Conservation (phyloP, 2,888 invertebrate species). For the Nezara viridula region DNA sequence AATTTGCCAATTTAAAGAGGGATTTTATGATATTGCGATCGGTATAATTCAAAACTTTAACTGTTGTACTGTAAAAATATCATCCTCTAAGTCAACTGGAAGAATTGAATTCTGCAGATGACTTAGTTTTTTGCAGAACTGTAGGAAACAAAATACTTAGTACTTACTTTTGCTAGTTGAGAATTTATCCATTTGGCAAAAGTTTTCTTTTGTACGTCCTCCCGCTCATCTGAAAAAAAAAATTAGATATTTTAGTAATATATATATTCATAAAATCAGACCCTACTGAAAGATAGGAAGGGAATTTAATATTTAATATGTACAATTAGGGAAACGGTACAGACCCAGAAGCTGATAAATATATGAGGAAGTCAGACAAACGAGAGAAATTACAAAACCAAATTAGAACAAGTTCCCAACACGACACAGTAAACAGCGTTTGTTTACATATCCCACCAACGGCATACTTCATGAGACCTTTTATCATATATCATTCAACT, state of each 20-base stretch:
- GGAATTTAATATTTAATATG: neutral
- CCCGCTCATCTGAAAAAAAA: conserved; percentile 84
- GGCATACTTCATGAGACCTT: neutral
- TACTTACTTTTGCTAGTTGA: conserved; percentile 82
- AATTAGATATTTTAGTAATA: neutral
- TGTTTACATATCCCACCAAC: conserved; percentile 18
- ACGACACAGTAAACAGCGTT: neutral
- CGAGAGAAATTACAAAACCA: neutral
- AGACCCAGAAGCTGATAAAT: neutral
- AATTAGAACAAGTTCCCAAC: neutral
- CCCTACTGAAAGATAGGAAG: neutral
- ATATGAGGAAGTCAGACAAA: neutral
- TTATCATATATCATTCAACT: conserved; percentile 30
- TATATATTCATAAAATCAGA: neutral
- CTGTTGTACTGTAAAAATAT: too few relatives aligned
- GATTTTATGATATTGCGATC: too few relatives aligned
- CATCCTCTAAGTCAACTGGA: too few relatives aligned
- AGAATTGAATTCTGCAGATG: too few relatives aligned
- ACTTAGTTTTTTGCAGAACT: too few relatives aligned
- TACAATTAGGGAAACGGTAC: neutral
- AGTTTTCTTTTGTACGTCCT: conserved; percentile 95
- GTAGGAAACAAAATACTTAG: neutral
- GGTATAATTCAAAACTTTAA: too few relatives aligned
- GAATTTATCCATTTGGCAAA: conserved; percentile 94
- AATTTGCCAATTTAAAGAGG: too few relatives aligned